Evolutionary conservation across 2,113 vertebrate genomes (phyloP), one percentile per base, ranked within the genome.

Genomic region (Capreolus pygargus): DNA sequence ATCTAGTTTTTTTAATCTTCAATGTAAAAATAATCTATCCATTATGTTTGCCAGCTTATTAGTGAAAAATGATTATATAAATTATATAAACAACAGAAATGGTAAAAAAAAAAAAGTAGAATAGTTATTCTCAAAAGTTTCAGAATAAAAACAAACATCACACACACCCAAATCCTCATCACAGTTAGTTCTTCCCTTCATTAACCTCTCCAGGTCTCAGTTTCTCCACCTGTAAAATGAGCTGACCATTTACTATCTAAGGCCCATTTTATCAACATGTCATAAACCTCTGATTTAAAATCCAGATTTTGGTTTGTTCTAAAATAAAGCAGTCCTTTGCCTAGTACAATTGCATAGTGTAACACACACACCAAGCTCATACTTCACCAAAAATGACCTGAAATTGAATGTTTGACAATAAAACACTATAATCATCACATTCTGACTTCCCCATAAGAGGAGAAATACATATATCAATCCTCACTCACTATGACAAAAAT

Each of bases 341-440:
- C 58, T 79, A 45, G 33, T 47, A 55, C 14, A 90, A 27, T 1
- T 82, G n/a, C 28, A 82, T 19, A 23, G 45, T 57, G 5, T 54
- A 84, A 81, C 7, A 61, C 33, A 70, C 19, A 47, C 10, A 45
- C 4, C 13, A 6, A 39, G 9, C 23, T 60, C 10, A 27, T 4
- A 39, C n/a, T 85, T 95, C n/a, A 87, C 3, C 23, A 78, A 64
- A 93, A 94, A 12, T 85, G 70, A 45, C 14, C 16, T 91, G 60
- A 92, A 96, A 82, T 60, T 88, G 50, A 93, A 67, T 74, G 5
- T 58, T 91, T 91, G 50, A 50, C 67, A 97, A 50, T 87, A 79
- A 74, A 90, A 91, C 47, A 91, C 33, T 74, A 58, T 67, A 88
- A 89, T 82, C 50, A 86, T 84, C 88, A 94, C 8, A 55, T 79